phyloP scores from a whole-genome alignment of 2,888 invertebrate genomes.

The Orchesella flavescens region DNA sequence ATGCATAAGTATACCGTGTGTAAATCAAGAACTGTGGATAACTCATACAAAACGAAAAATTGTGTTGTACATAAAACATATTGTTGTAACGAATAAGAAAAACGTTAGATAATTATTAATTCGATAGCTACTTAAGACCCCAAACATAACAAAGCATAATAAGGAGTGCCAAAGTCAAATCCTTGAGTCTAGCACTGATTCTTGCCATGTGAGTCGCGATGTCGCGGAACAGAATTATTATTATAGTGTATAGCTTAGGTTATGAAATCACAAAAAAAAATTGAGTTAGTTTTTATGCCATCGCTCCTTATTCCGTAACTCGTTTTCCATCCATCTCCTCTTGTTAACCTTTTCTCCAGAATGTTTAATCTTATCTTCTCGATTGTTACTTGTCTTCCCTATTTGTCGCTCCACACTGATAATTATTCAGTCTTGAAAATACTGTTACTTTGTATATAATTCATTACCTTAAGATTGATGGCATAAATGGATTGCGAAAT shows the following conservation, averaged over 20 bases:
- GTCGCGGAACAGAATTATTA: conserved; percentile 24
- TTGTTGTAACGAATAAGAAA: neutral
- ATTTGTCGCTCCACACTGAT: conserved; percentile 33
- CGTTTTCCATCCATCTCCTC: neutral
- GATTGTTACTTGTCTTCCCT: conserved; percentile 57
- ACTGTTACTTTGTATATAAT: neutral
- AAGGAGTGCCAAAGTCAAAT: conserved; percentile 64
- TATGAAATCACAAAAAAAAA: neutral
- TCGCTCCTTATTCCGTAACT: neutral
- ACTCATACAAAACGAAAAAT: neutral
- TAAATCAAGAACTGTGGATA: neutral
- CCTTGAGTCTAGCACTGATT: conserved; percentile 55
- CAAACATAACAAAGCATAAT: conserved; percentile 53
- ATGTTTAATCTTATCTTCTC: conserved; percentile 13
- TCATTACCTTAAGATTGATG: neutral
- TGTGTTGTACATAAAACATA: neutral
- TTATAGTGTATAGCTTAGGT: neutral
- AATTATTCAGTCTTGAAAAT: conserved; percentile 8
- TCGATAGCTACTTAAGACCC: conserved; percentile 12
- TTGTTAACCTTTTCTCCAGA: neutral
- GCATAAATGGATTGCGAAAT: neutral
- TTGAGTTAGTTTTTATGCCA: conserved; percentile 10
- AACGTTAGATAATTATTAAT: conserved; percentile 39
- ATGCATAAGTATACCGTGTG: conserved; percentile 4
- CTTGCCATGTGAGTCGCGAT: conserved; percentile 56